Evolutionary conservation across 2,797 vertebrate genomes (phyloP).

Genomic region (Pitangus sulphuratus): DNA sequence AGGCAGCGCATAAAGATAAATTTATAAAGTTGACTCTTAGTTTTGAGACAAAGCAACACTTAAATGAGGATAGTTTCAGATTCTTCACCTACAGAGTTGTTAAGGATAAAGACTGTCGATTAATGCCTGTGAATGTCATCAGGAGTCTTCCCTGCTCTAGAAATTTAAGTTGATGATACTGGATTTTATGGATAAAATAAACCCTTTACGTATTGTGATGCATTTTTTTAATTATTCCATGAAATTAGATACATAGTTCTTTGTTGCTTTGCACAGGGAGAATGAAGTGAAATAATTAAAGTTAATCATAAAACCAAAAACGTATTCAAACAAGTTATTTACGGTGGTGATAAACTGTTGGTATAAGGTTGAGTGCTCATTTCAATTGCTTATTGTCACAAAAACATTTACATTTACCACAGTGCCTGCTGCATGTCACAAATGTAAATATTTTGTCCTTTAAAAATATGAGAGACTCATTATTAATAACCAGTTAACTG

Average conservation of each 20-base stretch:
- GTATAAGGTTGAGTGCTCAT: background rate
- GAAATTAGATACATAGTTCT: background rate
- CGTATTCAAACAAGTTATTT: background rate
- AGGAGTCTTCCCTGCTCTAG: constrained; percentile 20
- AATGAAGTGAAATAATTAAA: background rate
- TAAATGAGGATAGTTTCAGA: background rate
- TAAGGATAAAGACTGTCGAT: background rate
- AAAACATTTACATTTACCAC: background rate
- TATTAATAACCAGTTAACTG: background rate
- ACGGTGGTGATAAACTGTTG: background rate
- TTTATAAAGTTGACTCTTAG: background rate
- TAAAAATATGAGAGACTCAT: background rate
- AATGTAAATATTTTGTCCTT: background rate
- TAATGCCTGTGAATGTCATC: constrained; percentile 13
- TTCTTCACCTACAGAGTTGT: background rate
- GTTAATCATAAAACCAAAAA: background rate
- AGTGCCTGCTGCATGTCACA: background rate
- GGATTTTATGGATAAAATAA: background rate
- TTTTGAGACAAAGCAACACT: background rate
- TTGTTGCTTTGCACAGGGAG: background rate
- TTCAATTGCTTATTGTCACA: background rate
- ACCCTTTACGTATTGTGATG: background rate
- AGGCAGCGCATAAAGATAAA: background rate
- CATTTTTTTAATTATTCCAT: background rate
- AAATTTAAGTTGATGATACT: background rate